Evolutionary conservation across 2,797 vertebrate species (phyloP).

Genomic region (Heteromormyrus szaboi): DNA sequence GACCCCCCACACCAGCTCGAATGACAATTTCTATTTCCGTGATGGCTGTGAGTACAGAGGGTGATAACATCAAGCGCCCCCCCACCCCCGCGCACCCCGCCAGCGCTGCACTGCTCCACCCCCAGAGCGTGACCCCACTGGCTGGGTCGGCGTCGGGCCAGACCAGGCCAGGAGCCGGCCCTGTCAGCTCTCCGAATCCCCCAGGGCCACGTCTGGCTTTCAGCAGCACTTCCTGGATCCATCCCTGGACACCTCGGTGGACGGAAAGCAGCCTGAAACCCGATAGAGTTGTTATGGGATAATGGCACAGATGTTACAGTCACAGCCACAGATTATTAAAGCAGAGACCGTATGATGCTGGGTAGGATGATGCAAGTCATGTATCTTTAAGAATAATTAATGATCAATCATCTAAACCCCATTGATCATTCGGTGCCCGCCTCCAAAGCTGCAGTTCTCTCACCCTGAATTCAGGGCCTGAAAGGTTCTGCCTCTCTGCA

Average conservation of each 20-base stretch:
- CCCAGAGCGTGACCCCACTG: not conserved
- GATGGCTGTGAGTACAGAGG: not conserved
- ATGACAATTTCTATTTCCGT: not conserved
- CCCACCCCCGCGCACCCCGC: not conserved
- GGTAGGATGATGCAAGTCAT: not conserved
- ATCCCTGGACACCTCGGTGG: not conserved
- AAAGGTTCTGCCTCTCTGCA: not conserved
- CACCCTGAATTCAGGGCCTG: not conserved
- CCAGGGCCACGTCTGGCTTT: not conserved
- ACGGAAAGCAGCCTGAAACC: not conserved
- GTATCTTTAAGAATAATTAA: not conserved
- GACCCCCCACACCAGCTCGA: not conserved
- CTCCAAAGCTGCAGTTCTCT: not conserved
- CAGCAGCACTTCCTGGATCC: not conserved
- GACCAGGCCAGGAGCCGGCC: not conserved
- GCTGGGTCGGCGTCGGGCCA: not conserved
- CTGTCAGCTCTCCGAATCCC: not conserved
- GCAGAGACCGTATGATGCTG: not conserved
- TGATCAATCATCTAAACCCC: not conserved
- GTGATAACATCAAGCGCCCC: not conserved
- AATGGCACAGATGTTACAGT: not conserved
- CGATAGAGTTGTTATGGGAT: not conserved
- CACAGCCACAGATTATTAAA: not conserved
- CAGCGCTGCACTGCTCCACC: not conserved
- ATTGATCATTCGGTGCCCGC: not conserved